Evolutionary conservation across 2,113 vertebrate species (phyloP).

Genomic region (Probosciger aterrimus): DNA sequence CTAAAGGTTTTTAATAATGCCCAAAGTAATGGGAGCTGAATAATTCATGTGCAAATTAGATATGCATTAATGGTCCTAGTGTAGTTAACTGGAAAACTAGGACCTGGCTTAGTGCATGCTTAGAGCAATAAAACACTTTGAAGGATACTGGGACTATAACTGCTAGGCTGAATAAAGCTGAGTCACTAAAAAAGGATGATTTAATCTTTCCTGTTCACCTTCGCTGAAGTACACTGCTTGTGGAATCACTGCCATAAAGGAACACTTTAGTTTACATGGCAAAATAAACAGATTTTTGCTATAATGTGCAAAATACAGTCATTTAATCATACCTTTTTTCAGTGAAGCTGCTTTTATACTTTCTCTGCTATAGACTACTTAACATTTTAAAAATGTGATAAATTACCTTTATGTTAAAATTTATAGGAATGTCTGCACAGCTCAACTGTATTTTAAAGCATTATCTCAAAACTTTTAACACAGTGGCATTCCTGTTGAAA

Average conservation of each 20-base stretch:
- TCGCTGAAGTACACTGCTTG: not conserved
- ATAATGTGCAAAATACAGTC: not conserved
- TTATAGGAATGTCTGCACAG: not conserved
- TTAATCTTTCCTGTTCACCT: slow-evolving; percentile 15
- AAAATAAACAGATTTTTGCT: not conserved
- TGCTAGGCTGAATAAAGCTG: slow-evolving; percentile 24
- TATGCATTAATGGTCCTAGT: slow-evolving; percentile 14
- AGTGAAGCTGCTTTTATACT: not conserved
- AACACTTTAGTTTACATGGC: not conserved
- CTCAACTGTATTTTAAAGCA: not conserved
- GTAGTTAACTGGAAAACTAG: slow-evolving; percentile 46
- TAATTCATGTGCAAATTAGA: slow-evolving; percentile 58
- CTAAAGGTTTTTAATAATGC: slow-evolving; percentile 35
- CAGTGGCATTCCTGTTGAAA: not conserved
- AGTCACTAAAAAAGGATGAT: slow-evolving; percentile 27
- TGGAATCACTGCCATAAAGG: not conserved
- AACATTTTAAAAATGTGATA: not conserved
- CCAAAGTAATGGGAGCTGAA: slow-evolving; percentile 23
- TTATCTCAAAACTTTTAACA: not conserved
- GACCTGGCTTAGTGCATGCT: not conserved
- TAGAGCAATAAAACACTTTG: slow-evolving; percentile 31
- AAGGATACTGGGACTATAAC: not conserved
- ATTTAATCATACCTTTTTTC: not conserved
- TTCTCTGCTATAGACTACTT: not conserved
- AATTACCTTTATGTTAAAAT: not conserved